A percentile compares a stretch with the other conserved stretches of the same genome.
These are phyloP conservation scores for Eueremaeus valkanovi DNA, from an alignment of 2,888 invertebrate genomes.

Conservation along the genomic window DNA sequence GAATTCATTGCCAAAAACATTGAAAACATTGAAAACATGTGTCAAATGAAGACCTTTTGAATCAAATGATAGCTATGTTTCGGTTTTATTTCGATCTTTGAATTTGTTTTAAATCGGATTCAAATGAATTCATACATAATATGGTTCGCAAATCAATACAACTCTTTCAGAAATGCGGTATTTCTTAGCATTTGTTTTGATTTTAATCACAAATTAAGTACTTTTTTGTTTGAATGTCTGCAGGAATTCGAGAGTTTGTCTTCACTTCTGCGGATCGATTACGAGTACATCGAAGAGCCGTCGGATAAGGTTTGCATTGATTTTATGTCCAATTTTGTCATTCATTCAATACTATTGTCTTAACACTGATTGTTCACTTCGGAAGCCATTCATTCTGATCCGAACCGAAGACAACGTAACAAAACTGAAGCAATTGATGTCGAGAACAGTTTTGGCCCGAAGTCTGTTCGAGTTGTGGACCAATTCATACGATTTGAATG, in stretches of 20 bases:
- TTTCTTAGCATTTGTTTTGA: not conserved
- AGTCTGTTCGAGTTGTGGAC: constrained; percentile 39
- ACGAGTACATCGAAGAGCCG: constrained; percentile 44
- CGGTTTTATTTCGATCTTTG: too few relatives aligned
- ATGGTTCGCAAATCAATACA: constrained; percentile 36
- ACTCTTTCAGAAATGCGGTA: constrained; percentile 33
- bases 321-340: too few relatives aligned
- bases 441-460: constrained; percentile 34
- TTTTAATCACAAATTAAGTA: not conserved
- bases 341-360: too few relatives aligned
- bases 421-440: constrained; percentile 17
- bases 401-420: constrained; percentile 23
- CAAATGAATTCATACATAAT: constrained; percentile 29
- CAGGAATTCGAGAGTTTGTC: constrained; percentile 45
- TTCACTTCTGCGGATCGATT: constrained; percentile 41
- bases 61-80: not conserved
- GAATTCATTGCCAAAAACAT: too few relatives aligned
- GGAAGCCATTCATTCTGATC: constrained; percentile 33
- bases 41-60: too few relatives aligned
- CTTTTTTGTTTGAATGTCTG: not conserved
- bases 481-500: not conserved
- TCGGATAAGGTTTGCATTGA: constrained; percentile 42
- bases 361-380: not conserved
- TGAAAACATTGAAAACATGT: too few relatives aligned
- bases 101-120: not conserved